A percentile compares a stretch with the other conserved stretches of the same genome.
Evolutionary conservation across 1,140 invertebrate species (phyloP).

Genomic region (Lepidostoma basale): DNA sequence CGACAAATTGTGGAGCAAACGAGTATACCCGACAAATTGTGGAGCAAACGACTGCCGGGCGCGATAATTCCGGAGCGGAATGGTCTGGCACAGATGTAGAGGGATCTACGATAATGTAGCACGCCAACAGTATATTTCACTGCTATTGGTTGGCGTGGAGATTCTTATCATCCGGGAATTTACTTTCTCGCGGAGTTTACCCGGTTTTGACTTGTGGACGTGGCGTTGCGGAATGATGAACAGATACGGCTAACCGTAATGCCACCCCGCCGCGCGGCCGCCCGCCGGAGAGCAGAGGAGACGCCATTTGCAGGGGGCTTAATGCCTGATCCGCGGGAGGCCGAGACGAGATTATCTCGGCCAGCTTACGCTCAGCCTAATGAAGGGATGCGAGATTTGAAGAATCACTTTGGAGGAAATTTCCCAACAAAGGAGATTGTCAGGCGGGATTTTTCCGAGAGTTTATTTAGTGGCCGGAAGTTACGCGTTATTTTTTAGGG

Average conservation of each 20-base stretch:
- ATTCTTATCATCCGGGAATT: slow-evolving; percentile 35
- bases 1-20: slow-evolving; percentile 47
- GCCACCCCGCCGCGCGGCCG: not conserved
- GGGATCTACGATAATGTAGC: slow-evolving; percentile 43
- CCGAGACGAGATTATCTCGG: slow-evolving; percentile 18
- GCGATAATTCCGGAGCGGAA: slow-evolving; percentile 44
- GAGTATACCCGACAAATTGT: slow-evolving; percentile 45
- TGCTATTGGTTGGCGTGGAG: slow-evolving; percentile 37
- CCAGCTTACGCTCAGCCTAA: slow-evolving; percentile 5
- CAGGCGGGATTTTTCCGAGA: not conserved
- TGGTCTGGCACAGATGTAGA: slow-evolving; percentile 44
- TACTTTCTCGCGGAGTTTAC: slow-evolving; percentile 31
- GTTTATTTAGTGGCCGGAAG: not conserved
- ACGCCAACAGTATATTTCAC: slow-evolving; percentile 46
- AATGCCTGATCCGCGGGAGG: not conserved
- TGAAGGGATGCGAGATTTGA: slow-evolving; percentile 30
- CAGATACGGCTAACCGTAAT: slow-evolving; percentile 4
- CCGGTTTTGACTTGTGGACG: slow-evolving; percentile 42
- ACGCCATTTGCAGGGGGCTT: not conserved
- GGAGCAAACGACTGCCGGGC: slow-evolving; percentile 41
- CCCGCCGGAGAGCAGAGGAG: not conserved
- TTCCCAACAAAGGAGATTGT: not conserved
- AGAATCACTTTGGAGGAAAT: slow-evolving; percentile 20
- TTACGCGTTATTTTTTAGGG: too few species aligned
- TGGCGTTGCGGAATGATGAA: slow-evolving; percentile 27